These are phyloP conservation scores for Pseudopleuronectes americanus DNA, from an alignment of 2,797 vertebrate genomes.

Conservation along the genomic window DNA sequence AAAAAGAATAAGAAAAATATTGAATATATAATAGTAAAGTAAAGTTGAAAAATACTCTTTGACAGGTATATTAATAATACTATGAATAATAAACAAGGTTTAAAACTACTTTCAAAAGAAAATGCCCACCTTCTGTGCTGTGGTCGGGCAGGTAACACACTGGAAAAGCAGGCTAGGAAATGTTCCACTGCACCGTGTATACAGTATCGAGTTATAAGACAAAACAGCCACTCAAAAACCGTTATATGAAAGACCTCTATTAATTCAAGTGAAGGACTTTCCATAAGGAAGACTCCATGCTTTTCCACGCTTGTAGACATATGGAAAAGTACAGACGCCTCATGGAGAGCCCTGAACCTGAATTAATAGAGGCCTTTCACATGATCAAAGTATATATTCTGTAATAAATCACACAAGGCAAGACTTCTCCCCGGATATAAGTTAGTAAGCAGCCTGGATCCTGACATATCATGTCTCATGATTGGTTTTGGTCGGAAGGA, in stretches of 20 bases:
- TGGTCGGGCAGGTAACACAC: conserved; percentile 18
- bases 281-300: conserved; percentile 26
- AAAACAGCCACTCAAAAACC: conserved; percentile 36
- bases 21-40: not conserved
- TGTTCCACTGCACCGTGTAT: conserved; percentile 31
- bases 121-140: conserved; percentile 2
- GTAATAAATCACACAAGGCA: not conserved
- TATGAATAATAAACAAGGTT: not conserved
- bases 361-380: conserved; percentile 58
- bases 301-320: conserved; percentile 51
- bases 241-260: conserved; percentile 61
- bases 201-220: conserved; percentile 17
- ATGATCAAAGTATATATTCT: conserved; percentile 9
- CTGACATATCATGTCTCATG: not conserved
- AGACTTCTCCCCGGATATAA: conserved; percentile 7
- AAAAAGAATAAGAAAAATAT: not conserved
- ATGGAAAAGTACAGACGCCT: conserved; percentile 46
- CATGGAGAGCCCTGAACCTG: conserved; percentile 28
- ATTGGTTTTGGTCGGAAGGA: not conserved
- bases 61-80: not conserved
- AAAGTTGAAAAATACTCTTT: not conserved
- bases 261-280: conserved; percentile 56
- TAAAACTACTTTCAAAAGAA: conserved; percentile 6
- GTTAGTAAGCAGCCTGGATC: not conserved
- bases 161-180: conserved; percentile 35